These are phyloP conservation scores for Alcedo quadribrachys DNA, from an alignment of 2,797 vertebrate species.

Conservation along the genomic window DNA sequence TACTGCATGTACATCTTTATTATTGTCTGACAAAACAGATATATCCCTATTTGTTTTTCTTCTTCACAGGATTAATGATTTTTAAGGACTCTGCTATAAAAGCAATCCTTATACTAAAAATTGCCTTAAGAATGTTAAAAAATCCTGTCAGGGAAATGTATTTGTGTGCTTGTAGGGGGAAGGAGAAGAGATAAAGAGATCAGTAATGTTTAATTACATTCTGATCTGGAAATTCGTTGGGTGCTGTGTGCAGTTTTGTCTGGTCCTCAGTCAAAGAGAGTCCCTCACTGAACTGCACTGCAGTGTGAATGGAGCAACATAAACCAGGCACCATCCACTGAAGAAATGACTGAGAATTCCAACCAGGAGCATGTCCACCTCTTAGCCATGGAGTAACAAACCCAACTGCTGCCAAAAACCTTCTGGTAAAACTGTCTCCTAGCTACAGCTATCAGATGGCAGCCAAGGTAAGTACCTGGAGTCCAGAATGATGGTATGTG, in stretches of 20 bases:
- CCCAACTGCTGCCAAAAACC: not conserved
- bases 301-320: accelerated
- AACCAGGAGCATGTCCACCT: not conserved
- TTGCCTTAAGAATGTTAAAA: slow-evolving; percentile 28
- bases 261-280: not conserved
- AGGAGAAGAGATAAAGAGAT: not conserved
- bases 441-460: not conserved
- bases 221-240: not conserved
- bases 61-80: not conserved
- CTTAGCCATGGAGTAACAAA: not conserved
- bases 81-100: not conserved
- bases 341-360: not conserved
- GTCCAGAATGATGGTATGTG: accelerated
- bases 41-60: not conserved
- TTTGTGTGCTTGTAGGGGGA: not conserved
- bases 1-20: not conserved
- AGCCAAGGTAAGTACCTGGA: not conserved
- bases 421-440: not conserved
- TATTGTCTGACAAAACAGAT: not conserved
- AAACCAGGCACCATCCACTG: accelerated
- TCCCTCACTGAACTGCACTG: accelerated
- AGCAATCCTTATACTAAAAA: not conserved
- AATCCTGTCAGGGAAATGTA: not conserved
- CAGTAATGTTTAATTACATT: not conserved
- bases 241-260: not conserved